phyloP scores from a whole-genome alignment of 35 echinoderm and acorn worm genomes.

The Heliocidaris tuberculata region DNA sequence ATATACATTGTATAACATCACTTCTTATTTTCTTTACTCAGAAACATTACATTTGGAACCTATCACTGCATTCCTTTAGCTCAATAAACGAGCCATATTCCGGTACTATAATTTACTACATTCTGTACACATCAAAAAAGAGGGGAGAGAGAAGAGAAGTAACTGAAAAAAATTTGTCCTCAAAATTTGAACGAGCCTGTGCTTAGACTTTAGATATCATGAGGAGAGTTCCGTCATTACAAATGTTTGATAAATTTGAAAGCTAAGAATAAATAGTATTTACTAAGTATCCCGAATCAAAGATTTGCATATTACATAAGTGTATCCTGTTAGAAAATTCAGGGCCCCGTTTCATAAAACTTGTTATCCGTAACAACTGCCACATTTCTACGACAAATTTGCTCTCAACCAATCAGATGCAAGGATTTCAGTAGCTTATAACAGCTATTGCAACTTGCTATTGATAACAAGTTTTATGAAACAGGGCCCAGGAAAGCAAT shows the following conservation, averaged over 20 bases:
- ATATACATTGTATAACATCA: neutral
- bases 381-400: too few species aligned
- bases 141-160: neutral
- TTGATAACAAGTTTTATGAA: too few species aligned
- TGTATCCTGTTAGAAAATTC: neutral
- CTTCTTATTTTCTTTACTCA: neutral
- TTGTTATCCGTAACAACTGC: too few species aligned
- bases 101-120: neutral
- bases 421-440: too few species aligned
- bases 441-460: too few species aligned
- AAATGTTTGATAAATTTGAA: neutral
- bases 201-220: neutral
- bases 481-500: neutral
- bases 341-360: too few species aligned
- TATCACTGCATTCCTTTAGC: neutral
- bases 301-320: neutral
- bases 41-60: neutral
- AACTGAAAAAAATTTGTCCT: neutral
- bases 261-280: conserved; percentile 13
- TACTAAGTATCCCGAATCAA: neutral
- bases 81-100: neutral
- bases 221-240: neutral
- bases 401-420: too few species aligned
- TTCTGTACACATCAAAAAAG: neutral
- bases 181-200: neutral